Base-by-base conservation (phyloP, 1,140 invertebrate species). In the Arion vulgaris region DNA sequence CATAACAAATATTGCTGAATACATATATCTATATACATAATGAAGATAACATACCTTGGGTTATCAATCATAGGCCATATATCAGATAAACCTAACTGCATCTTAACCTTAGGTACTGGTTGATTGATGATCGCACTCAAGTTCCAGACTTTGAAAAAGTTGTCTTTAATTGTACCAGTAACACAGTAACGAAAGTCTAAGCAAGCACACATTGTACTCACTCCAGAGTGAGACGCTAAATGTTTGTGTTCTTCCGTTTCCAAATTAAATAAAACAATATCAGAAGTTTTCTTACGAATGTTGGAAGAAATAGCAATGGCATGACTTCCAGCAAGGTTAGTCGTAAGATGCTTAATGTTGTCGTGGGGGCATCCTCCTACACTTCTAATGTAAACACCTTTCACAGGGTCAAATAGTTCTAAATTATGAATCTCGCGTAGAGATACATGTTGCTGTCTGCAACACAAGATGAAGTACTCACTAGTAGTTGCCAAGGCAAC, bases 181-280 rank as follows among this genome's bases (percentile, higher is more conserved):
- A 91, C 51, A 68, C 89, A 89, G 77, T 87, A 91, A 38, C 87
- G 84, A 75, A 91, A 88, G 73, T 91, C 89, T 9, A 84, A 78
- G 79, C 89, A 90, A 1, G 88, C 91, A 0, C 86, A 82, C 36
- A 91, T 83, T n/a, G 85, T 84, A 62, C 88, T 87, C 23, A 90
- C 85, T 1, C 87, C 85, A 36, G 90, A 85, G 79, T 92, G 91
- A n/a, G 81, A 83, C 19, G 90, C 91, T 38, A 92, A 81, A 85
- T 92, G 91, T 83, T 92, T 92, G 83, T 92, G 91, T 66, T 92
- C 91, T 83, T 92, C 91, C 0, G 91, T 92, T 86, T 92, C 91
- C 38, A 92, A 78, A 79, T 92, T 92, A 90, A 90, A 92, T 0
- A 91, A 81, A n/a, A 89, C 88, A 32, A 92, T 87, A 83, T 92